A percentile compares a stretch with the other conserved stretches of the same genome.
phyloP scores from a whole-genome alignment of 2,113 vertebrate species.

The Syngnathus scovelli region DNA sequence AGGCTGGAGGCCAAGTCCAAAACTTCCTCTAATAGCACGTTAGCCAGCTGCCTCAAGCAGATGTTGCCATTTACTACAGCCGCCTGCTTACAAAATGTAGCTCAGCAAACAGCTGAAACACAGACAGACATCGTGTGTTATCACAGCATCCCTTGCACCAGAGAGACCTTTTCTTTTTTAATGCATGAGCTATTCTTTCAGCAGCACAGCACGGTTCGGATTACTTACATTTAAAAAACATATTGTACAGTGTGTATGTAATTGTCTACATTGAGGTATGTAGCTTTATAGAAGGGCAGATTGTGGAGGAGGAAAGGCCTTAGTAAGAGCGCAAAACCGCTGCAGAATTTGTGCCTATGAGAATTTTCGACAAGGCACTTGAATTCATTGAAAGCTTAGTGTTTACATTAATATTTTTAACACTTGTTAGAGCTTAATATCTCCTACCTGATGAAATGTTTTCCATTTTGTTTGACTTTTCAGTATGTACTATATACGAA shows the following conservation, averaged over 20 bases:
- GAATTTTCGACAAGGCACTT: neutral
- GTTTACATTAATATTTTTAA: constrained; percentile 18
- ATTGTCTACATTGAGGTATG: neutral
- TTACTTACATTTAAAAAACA: constrained; percentile 5
- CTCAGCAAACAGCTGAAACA: constrained; percentile 30
- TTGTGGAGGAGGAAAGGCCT: neutral
- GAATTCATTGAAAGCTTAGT: neutral
- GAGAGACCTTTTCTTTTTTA: constrained; percentile 11
- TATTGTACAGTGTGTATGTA: neutral
- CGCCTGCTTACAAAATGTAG: constrained; percentile 25
- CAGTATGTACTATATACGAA: too few species aligned
- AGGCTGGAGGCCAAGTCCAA: constrained; percentile 14
- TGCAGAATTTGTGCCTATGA: neutral
- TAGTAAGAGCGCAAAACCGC: neutral
- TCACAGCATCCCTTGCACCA: constrained; percentile 6
- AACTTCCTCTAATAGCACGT: constrained; percentile 22
- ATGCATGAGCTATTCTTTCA: neutral
- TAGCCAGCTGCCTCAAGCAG: constrained; percentile 45
- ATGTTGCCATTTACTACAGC: constrained; percentile 50
- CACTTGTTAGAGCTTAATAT: neutral
- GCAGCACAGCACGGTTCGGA: neutral
- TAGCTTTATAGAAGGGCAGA: neutral
- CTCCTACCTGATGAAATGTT: neutral
- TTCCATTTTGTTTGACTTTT: neutral
- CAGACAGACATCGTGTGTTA: constrained; percentile 12